These are phyloP conservation scores for Toxonevra muliebris DNA, from an alignment of 2,888 invertebrate genomes.

Conservation along the genomic window DNA sequence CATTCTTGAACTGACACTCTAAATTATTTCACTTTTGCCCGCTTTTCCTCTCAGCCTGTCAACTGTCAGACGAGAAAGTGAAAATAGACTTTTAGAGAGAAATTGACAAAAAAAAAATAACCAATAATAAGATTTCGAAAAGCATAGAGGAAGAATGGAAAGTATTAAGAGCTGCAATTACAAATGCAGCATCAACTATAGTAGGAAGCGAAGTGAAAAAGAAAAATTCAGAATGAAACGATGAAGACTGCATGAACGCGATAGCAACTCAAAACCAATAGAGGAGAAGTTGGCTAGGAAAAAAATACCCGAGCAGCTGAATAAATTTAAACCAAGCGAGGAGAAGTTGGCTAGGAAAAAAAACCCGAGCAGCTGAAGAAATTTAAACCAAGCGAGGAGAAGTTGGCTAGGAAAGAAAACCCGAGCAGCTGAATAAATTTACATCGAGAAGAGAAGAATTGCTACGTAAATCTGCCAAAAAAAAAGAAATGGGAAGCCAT, in stretches of 20 bases:
- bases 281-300: no score
- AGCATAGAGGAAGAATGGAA: slow-evolving; percentile 4
- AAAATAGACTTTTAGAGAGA: background rate
- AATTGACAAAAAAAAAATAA: slow-evolving; percentile 3
- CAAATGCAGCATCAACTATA: background rate
- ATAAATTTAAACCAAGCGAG: no score
- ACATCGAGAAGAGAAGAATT: background rate
- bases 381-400: background rate
- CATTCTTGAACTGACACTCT: no score
- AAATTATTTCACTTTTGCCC: no score
- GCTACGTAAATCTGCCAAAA: background rate
- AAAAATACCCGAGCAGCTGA: no score
- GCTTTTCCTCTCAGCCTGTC: no score
- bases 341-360: no score
- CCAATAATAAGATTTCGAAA: background rate
- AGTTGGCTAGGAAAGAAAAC: slow-evolving; percentile 7
- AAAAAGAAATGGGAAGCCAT: slow-evolving; percentile 1
- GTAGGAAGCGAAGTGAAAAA: slow-evolving; percentile 1
- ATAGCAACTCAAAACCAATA: background rate
- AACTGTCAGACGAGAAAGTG: background rate
- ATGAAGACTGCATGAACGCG: background rate
- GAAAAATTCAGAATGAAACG: slow-evolving; percentile 6
- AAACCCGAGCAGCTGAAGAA: no score
- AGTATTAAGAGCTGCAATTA: background rate
- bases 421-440: background rate